phyloP scores from a whole-genome alignment of 2,888 invertebrate genomes.

The Tholera decimalis region DNA sequence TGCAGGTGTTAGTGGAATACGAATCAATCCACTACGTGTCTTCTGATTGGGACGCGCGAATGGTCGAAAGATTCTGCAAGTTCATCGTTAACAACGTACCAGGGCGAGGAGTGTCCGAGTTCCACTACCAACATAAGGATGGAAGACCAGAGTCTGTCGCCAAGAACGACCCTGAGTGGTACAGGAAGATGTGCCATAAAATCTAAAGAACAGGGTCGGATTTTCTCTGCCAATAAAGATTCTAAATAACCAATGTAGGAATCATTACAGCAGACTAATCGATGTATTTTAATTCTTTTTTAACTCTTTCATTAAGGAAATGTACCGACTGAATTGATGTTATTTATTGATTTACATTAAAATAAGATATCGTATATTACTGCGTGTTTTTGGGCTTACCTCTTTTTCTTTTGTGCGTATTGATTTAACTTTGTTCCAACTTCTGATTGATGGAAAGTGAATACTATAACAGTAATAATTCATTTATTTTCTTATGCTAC shows the following conservation, averaged over 20 bases:
- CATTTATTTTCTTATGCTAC: too few species aligned
- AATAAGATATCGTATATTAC: not conserved
- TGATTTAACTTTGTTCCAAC: too few species aligned
- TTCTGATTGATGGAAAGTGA: too few species aligned
- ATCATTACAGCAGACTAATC: not conserved
- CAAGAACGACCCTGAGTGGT: conserved; percentile 91
- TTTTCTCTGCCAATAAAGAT: too few species aligned
- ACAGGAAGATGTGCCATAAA: conserved; percentile 85
- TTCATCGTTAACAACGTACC: conserved; percentile 92
- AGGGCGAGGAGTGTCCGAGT: conserved; percentile 94
- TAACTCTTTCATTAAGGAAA: not conserved
- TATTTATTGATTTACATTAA: conserved; percentile 19
- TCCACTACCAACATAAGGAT: conserved; percentile 92
- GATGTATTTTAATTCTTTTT: not conserved
- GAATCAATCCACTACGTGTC: conserved; percentile 93
- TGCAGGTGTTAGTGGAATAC: conserved; percentile 91
- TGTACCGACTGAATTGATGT: conserved; percentile 22
- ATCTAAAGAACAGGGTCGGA: conserved; percentile 59
- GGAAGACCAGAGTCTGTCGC: conserved; percentile 89
- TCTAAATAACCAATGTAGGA: too few species aligned
- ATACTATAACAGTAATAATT: too few species aligned
- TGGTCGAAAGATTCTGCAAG: conserved; percentile 92
- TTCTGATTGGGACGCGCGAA: conserved; percentile 93
- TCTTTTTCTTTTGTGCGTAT: not conserved
- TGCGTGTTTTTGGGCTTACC: not conserved